Percentiles rank a stretch among this genome's conserved stretches.
Conservation (phyloP, 2,113 vertebrate genomes). For the Tyto alba region DNA sequence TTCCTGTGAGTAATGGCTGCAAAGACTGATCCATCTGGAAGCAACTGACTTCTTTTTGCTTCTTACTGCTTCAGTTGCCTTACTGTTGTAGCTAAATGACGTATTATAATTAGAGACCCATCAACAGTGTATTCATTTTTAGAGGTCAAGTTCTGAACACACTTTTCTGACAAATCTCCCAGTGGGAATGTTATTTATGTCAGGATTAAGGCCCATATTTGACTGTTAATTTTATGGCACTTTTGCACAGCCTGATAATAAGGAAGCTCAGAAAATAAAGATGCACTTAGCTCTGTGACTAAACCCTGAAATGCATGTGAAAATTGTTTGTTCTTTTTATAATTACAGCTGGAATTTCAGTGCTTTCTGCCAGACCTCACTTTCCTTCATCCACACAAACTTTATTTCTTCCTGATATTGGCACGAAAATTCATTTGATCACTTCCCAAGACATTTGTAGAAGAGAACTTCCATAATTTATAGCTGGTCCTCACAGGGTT, state of each 20-base stretch:
- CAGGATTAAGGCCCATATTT: not conserved
- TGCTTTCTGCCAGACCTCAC: not conserved
- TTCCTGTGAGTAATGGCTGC: constrained; percentile 4
- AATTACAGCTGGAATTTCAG: constrained; percentile 26
- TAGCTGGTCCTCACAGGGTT: not conserved
- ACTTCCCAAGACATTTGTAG: not conserved
- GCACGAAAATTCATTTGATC: not conserved
- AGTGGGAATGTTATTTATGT: constrained; percentile 40
- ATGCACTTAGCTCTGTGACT: constrained; percentile 31
- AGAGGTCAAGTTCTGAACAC: not conserved
- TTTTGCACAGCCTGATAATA: not conserved
- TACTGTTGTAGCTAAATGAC: not conserved
- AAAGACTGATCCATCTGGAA: not conserved
- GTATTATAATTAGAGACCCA: constrained; percentile 9
- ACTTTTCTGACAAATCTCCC: not conserved
- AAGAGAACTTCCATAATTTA: not conserved
- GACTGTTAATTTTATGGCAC: constrained; percentile 22
- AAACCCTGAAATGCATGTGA: constrained; percentile 53
- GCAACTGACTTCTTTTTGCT: not conserved
- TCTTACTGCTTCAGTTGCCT: not conserved
- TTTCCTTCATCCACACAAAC: not conserved
- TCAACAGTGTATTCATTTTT: not conserved
- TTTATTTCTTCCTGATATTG: not conserved
- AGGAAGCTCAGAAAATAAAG: constrained; percentile 28
- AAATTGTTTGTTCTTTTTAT: constrained; percentile 14